Conservation (phyloP, 2,888 invertebrate genomes). For the Melinopterus prodromus region DNA sequence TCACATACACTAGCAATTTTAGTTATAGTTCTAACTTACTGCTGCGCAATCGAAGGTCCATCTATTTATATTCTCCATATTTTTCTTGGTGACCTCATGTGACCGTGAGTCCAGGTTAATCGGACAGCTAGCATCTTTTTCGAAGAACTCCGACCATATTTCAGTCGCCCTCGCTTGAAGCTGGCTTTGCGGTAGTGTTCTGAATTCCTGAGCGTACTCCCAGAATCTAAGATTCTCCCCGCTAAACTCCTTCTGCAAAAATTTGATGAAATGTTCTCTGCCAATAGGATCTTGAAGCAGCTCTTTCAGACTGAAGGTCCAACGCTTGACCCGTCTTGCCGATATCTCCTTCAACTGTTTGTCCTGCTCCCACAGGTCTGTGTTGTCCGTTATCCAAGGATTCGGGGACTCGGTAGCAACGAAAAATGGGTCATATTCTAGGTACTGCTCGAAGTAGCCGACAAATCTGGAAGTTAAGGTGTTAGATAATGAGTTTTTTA, state of each 20-base stretch:
- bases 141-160: constrained; percentile 93
- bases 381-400: constrained; percentile 96
- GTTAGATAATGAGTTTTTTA: constrained; percentile 17
- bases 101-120: constrained; percentile 97
- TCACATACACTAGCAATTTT: not conserved
- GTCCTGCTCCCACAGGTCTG: constrained; percentile 98
- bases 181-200: constrained; percentile 85
- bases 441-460: constrained; percentile 93
- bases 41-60: constrained; percentile 98
- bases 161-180: constrained; percentile 83
- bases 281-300: constrained; percentile 94
- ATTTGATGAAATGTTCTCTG: constrained; percentile 93
- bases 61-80: constrained; percentile 83
- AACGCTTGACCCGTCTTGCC: constrained; percentile 90
- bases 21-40: constrained; percentile 63
- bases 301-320: constrained; percentile 97
- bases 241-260: constrained; percentile 97
- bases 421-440: constrained; percentile 95
- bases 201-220: constrained; percentile 93
- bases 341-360: constrained; percentile 93
- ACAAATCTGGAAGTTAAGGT: constrained; percentile 70
- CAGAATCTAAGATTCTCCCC: constrained; percentile 97
- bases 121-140: constrained; percentile 93
- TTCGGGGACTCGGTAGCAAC: constrained; percentile 93
- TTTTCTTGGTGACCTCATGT: constrained; percentile 82